These are phyloP conservation scores for Polietes domitor DNA, from an alignment of 2,888 invertebrate genomes.

Conservation along the genomic window DNA sequence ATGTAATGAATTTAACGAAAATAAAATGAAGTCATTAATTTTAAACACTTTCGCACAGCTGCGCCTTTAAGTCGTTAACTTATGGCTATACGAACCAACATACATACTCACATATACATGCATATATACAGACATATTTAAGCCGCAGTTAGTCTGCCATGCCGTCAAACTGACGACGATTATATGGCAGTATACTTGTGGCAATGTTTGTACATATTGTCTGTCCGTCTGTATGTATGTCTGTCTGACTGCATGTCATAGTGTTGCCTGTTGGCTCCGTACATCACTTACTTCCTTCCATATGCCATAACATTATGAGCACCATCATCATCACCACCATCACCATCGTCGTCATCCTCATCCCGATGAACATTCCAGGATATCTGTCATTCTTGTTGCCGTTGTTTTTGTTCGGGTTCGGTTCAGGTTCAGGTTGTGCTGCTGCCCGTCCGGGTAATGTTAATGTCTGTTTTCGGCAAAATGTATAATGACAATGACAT, in stretches of 20 bases:
- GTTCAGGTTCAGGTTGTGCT: slow-evolving; percentile 23
- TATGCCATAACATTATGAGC: slow-evolving; percentile 49
- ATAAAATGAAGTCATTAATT: slow-evolving; percentile 37
- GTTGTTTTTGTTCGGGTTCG: slow-evolving; percentile 14
- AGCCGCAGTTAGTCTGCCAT: background rate
- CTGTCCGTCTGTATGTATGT: slow-evolving; percentile 1
- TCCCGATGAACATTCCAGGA: slow-evolving; percentile 8
- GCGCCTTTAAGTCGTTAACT: slow-evolving; percentile 45
- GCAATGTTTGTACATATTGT: background rate
- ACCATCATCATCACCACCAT: slow-evolving; percentile 12
- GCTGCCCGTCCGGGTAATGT: slow-evolving; percentile 21
- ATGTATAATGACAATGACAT: slow-evolving; percentile 46
- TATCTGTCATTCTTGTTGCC: slow-evolving; percentile 24
- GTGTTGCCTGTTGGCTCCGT: background rate
- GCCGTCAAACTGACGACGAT: background rate
- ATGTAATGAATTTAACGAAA: slow-evolving; percentile 38
- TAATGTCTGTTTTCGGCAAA: slow-evolving; percentile 24
- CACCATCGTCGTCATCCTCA: no score
- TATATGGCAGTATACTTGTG: slow-evolving; percentile 7
- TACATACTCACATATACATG: background rate
- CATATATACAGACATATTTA: background rate
- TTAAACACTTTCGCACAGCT: slow-evolving; percentile 40
- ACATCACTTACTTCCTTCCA: slow-evolving; percentile 39
- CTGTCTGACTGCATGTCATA: slow-evolving; percentile 26
- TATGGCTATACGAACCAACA: slow-evolving; percentile 12